Base-by-base conservation (phyloP, 2,113 vertebrate genomes). In the Leuciscus idus region DNA sequence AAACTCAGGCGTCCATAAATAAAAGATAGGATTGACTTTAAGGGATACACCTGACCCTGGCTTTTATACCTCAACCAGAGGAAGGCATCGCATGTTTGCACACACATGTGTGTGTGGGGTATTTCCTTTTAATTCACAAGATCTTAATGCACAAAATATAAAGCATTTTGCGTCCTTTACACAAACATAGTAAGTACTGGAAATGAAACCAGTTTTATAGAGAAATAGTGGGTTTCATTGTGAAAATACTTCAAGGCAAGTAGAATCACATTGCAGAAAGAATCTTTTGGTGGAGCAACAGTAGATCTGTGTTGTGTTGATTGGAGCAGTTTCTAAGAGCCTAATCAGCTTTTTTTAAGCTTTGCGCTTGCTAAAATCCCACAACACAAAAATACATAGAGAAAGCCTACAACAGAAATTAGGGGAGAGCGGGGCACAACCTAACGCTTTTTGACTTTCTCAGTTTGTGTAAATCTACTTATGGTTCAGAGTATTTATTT, bases 1-100 rank as follows among this genome's bases (percentile, higher is more conserved):
- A 15, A 77, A 84, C 87, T 80, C 50, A 66, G 36, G 88, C 77
- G 17, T 84, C 79, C 86, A 89, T 92, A 85, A 94, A 92, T 92
- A 87, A 94, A 88, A 82, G 79, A 88, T 89, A 68, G 57, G 57
- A 30, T 39, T 61, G 70, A 59, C 72, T 73, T 75, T 80, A 61
- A 82, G n/a, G 6, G 68, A 78, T 61, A 72, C 76, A 66, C 28
- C 76, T 77, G 66, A 23, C 21, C 64, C 70, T 48, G 76, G 19
- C 77, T 81, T 46, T 83, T 59, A 73, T 55, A 78, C 74, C 30
- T 75, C 68, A 48, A 79, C 26, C 26, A 57, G 59, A 52, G 28
- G 70, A 85, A 64, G 46, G 46, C 64, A 59, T 48, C 0, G 7
- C 17, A 12, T 11, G 11, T 48, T 3, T 50, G 48, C 39, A 43